phyloP scores from a whole-genome alignment of 2,113 vertebrate genomes.

The Eulemur macaco region DNA sequence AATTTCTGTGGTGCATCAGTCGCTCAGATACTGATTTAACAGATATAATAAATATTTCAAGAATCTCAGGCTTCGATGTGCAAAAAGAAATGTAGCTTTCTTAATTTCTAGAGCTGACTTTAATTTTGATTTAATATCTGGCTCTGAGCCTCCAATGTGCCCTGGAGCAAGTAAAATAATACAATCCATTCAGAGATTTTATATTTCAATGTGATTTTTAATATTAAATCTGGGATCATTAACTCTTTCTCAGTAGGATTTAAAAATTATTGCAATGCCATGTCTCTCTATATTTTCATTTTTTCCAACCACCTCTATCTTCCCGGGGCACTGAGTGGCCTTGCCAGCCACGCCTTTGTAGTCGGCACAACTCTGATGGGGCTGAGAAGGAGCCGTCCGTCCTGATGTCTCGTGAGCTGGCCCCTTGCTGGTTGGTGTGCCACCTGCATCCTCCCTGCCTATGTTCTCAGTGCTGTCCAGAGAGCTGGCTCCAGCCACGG shows the following conservation, averaged over 20 bases:
- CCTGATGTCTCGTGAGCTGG: not conserved
- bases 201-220: not conserved
- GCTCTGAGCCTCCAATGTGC: not conserved
- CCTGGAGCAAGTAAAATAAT: not conserved
- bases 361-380: accelerated
- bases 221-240: not conserved
- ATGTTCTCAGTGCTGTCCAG: not conserved
- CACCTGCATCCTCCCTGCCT: not conserved
- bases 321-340: not conserved
- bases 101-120: slow-evolving; percentile 19
- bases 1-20: not conserved
- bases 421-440: not conserved
- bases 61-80: not conserved
- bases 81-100: not conserved
- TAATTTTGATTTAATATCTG: not conserved
- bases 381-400: not conserved
- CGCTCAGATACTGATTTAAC: not conserved
- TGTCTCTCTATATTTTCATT: not conserved
- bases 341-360: not conserved
- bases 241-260: not conserved
- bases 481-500: not conserved
- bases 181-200: not conserved
- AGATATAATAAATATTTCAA: not conserved
- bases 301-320: not conserved
- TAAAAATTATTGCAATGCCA: not conserved